Evolutionary conservation across 1,140 invertebrate genomes (phyloP).

Genomic region (Pseudoatta argentina): DNA sequence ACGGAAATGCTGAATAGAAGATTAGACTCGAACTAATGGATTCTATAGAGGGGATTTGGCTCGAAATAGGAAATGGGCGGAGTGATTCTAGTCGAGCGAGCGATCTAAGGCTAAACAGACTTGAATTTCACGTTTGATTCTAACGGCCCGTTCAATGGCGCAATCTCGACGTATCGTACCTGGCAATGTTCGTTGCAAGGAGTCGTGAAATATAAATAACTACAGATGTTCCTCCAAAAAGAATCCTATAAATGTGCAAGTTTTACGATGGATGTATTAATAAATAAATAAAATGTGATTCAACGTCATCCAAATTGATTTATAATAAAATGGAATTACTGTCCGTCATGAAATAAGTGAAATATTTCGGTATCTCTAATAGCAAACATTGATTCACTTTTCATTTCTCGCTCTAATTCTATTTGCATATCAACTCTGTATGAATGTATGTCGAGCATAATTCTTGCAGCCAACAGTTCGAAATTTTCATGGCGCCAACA

Average conservation of each 20-base stretch:
- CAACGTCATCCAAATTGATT: background rate
- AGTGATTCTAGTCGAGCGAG: slow-evolving; percentile 45
- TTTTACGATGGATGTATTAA: background rate
- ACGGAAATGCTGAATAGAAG: slow-evolving; percentile 75
- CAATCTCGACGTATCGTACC: background rate
- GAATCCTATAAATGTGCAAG: background rate
- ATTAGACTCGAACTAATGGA: slow-evolving; percentile 77
- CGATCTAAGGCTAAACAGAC: slow-evolving; percentile 71
- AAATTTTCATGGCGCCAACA: background rate
- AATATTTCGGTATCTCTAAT: background rate
- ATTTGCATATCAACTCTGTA: background rate
- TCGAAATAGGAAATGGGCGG: slow-evolving; percentile 59
- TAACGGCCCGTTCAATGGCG: slow-evolving; percentile 46
- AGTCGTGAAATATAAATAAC: background rate
- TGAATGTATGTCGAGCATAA: background rate
- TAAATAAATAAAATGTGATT: background rate
- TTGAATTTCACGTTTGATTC: slow-evolving; percentile 61
- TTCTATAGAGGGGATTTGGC: slow-evolving; percentile 50
- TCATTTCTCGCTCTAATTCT: background rate
- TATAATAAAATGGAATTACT: background rate
- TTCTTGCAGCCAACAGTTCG: background rate
- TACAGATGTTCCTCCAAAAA: background rate
- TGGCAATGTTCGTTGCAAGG: background rate
- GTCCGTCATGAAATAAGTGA: background rate
- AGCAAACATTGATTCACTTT: background rate